Evolutionary conservation across 1,140 invertebrate genomes (phyloP), one percentile per base, ranked within the genome.

Genomic region (Caenorhabditis remanei): DNA sequence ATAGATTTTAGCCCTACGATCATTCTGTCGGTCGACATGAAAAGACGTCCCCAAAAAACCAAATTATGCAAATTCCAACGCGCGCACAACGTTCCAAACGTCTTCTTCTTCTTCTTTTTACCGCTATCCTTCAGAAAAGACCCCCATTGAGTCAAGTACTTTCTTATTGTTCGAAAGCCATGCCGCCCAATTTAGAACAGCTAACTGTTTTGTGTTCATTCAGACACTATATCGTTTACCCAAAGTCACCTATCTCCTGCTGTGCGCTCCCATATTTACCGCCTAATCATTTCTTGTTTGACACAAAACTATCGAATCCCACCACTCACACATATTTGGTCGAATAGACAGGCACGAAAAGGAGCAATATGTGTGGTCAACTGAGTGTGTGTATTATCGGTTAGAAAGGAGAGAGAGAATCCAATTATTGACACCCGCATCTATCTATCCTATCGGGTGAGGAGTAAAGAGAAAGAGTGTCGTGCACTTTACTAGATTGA

Each of bases 31-130:
- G 71, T 14, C 7, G 43, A 53, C 46, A 50, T 79, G 1, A 32
- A 79, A 7, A 79, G n/a, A 46, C 46, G 4, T 14, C 71, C n/a
- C 71, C 19, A 32, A 79, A 79, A 79, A 79, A 79, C 71, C 46
- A 79, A 79, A 79, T 79, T 79, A 79, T 79, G 71, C 71, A 79
- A 79, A 79, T 79, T 79, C 71, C n/a, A 75, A 67, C 9, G 63
- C 41, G 40, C 41, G 40, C 41, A 53, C 16, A 11, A 14, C 16
- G 40, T 43, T 43, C 40, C 16, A 46, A 50, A 19, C 46, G 40
- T 71, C 67, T 24, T 71, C 67, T 14, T 79, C 71, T 21, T 71
- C 65, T 46, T 71, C 61, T 24, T 79, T 50, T 79, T 79, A 71
- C 65, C 65, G 65, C 71, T 79, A 79, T 14, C 11, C 19, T 32